Evolutionary conservation across 2,113 vertebrate species (phyloP).

Genomic region (Dasyurus viverrinus): DNA sequence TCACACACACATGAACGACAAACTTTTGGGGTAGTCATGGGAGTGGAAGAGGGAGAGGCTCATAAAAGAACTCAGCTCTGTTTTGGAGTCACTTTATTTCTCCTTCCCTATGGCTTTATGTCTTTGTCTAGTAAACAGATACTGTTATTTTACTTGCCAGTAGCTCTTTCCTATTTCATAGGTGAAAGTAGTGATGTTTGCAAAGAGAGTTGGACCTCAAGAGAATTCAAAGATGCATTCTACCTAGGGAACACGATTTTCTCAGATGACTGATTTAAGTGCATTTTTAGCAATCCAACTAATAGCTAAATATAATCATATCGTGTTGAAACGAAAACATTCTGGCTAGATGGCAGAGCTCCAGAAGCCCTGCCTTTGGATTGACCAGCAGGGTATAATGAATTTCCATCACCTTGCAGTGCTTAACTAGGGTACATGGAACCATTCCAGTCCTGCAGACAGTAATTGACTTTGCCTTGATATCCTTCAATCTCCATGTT

Average conservation of each 20-base stretch:
- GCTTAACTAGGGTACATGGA: slow-evolving; percentile 41
- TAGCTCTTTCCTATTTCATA: slow-evolving; percentile 33
- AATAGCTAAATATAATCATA: slow-evolving; percentile 61
- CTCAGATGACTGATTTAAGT: slow-evolving; percentile 53
- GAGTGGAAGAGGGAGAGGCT: neutral
- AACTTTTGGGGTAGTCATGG: neutral
- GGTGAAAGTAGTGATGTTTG: slow-evolving; percentile 31
- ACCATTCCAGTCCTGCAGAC: slow-evolving; percentile 25
- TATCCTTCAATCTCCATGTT: slow-evolving; percentile 56
- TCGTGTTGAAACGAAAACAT: slow-evolving; percentile 62
- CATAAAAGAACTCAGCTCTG: neutral
- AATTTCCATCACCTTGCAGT: slow-evolving; percentile 33
- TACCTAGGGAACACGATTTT: slow-evolving; percentile 49
- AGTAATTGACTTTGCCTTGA: slow-evolving; percentile 60
- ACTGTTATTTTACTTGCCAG: neutral
- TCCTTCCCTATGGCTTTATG: neutral
- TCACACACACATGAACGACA: neutral
- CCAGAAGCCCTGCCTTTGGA: slow-evolving; percentile 53
- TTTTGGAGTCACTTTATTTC: neutral
- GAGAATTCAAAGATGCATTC: neutral
- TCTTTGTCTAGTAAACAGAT: neutral
- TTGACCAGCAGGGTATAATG: slow-evolving; percentile 49
- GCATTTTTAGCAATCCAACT: slow-evolving; percentile 15
- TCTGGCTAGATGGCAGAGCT: slow-evolving; percentile 50
- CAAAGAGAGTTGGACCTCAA: neutral